Percentiles rank a stretch among this genome's conserved stretches.
Evolutionary conservation across 1,140 invertebrate genomes (phyloP).

Genomic region (Drosophila lini): DNA sequence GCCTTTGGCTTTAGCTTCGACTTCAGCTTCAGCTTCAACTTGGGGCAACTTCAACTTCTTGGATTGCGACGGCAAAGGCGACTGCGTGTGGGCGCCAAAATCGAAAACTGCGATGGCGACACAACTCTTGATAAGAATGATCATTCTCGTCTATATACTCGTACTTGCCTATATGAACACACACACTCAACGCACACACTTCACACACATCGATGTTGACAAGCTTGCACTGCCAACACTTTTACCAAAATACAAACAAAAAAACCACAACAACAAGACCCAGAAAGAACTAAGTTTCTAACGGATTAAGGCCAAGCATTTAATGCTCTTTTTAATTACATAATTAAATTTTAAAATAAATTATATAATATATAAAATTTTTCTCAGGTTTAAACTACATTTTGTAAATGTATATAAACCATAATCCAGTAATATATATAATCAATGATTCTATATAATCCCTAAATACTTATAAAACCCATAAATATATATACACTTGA

Average conservation of each 20-base stretch:
- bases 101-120: constrained; percentile 71
- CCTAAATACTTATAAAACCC: neutral
- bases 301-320: neutral
- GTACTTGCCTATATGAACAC: constrained; percentile 8
- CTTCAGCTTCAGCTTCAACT: constrained; percentile 11
- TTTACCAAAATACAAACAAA: constrained; percentile 47
- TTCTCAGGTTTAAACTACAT: too few relatives aligned
- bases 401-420: too few relatives aligned
- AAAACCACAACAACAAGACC: neutral
- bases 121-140: constrained; percentile 77
- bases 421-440: neutral
- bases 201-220: constrained; percentile 64
- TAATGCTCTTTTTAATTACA: constrained; percentile 2
- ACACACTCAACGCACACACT: constrained; percentile 34
- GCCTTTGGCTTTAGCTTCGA: constrained; percentile 13
- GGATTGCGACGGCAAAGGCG: constrained; percentile 23
- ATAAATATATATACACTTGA: constrained; percentile 1
- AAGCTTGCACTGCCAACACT: constrained; percentile 63
- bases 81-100: constrained; percentile 59
- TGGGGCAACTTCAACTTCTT: constrained; percentile 21
- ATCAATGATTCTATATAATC: neutral
- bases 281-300: neutral
- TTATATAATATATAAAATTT: too few relatives aligned
- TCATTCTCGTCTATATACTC: constrained; percentile 17
- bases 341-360: neutral